Evolutionary conservation across 2,888 invertebrate species (phyloP).

Genomic region (Eugnorisma glareosa): DNA sequence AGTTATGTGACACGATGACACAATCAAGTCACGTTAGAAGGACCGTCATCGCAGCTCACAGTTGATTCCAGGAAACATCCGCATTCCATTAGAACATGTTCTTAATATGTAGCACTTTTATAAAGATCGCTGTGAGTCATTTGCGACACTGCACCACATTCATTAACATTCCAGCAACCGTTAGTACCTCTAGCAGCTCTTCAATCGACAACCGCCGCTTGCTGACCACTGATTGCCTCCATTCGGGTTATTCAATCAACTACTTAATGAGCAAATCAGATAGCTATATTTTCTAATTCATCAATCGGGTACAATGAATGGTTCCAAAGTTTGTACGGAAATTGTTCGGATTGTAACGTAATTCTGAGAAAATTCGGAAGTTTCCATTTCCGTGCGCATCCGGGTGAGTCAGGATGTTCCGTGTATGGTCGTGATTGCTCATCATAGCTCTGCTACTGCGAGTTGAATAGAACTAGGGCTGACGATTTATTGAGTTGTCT

Average conservation of each 20-base stretch:
- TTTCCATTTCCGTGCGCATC: slow-evolving; percentile 62
- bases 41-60: slow-evolving; percentile 70
- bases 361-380: slow-evolving; percentile 71
- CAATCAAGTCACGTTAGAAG: slow-evolving; percentile 41
- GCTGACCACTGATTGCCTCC: slow-evolving; percentile 72
- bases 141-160: slow-evolving; percentile 85
- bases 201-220: slow-evolving; percentile 72
- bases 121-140: slow-evolving; percentile 82
- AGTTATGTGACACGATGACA: slow-evolving; percentile 19
- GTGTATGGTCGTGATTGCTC: slow-evolving; percentile 45
- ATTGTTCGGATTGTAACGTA: slow-evolving; percentile 71
- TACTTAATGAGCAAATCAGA: slow-evolving; percentile 74
- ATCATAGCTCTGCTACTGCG: slow-evolving; percentile 30
- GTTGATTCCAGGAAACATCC: slow-evolving; percentile 84
- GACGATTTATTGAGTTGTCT: slow-evolving; percentile 2
- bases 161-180: slow-evolving; percentile 86
- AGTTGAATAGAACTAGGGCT: slow-evolving; percentile 18
- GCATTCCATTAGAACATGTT: slow-evolving; percentile 87
- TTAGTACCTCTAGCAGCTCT: slow-evolving; percentile 70
- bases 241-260: slow-evolving; percentile 75
- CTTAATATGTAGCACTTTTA: slow-evolving; percentile 78
- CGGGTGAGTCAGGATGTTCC: slow-evolving; percentile 67
- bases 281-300: slow-evolving; percentile 74
- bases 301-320: slow-evolving; percentile 71
- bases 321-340: slow-evolving; percentile 71